A percentile compares a stretch with the other conserved stretches of the same genome.
Conservation (phyloP, 2,797 vertebrate genomes). For the Acipenser ruthenus region DNA sequence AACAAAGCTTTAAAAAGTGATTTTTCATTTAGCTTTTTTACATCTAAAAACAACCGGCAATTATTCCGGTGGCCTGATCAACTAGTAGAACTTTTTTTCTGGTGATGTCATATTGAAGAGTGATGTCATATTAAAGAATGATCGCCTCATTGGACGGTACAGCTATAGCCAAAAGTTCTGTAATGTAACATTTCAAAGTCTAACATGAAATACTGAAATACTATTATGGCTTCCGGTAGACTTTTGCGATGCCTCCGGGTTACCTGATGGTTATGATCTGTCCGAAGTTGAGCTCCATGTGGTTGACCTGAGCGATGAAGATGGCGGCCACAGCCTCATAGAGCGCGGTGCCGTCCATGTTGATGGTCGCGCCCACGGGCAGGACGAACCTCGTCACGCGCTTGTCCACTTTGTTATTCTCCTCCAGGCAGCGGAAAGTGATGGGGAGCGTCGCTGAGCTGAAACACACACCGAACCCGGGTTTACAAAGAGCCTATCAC, state of each 20-base stretch:
- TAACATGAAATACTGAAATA: neutral
- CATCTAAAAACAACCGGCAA: neutral
- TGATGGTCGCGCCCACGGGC: constrained; percentile 91
- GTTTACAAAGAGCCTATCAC: neutral
- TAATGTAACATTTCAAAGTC: too few species aligned
- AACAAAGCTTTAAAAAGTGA: neutral
- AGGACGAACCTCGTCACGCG: constrained; percentile 88
- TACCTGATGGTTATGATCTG: constrained; percentile 97
- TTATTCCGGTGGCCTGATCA: too few species aligned
- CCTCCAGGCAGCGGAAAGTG: constrained; percentile 91
- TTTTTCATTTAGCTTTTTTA: neutral
- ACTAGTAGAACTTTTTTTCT: too few species aligned
- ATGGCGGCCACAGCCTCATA: constrained; percentile 94
- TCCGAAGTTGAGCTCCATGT: constrained; percentile 89
- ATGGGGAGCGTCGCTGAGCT: constrained; percentile 94
- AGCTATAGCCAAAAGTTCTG: too few species aligned
- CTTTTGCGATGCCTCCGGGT: neutral
- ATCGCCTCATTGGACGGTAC: too few species aligned
- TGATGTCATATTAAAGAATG: too few species aligned
- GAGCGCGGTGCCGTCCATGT: constrained; percentile 94
- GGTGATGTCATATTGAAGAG: too few species aligned
- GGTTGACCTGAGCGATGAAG: constrained; percentile 95
- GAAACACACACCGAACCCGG: constrained; percentile 4
- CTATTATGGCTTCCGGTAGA: neutral
- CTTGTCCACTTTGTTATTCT: constrained; percentile 86